phyloP scores from a whole-genome alignment of 2,888 invertebrate genomes.

The Drosophila multiciliata region DNA sequence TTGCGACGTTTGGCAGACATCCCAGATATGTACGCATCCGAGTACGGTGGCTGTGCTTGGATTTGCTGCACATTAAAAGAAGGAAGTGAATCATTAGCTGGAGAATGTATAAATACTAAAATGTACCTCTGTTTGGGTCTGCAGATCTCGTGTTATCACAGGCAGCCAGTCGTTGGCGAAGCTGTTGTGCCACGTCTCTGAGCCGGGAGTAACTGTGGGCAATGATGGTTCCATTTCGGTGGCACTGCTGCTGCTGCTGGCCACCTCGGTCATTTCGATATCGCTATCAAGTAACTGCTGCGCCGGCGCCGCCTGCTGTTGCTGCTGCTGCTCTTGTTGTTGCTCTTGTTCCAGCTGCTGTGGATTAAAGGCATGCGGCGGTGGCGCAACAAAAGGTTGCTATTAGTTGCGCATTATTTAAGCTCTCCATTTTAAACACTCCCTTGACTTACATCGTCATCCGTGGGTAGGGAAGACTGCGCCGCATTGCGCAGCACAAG shows the following conservation, averaged over 20 bases:
- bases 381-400: slow-evolving; percentile 47
- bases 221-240: slow-evolving; percentile 74
- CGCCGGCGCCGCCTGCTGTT: slow-evolving; percentile 13
- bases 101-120: neutral
- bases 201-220: slow-evolving; percentile 86
- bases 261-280: slow-evolving; percentile 81
- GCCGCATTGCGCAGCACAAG: slow-evolving; percentile 68
- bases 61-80: slow-evolving; percentile 49
- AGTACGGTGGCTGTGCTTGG: slow-evolving; percentile 87
- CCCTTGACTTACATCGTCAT: slow-evolving; percentile 44
- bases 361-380: slow-evolving; percentile 47
- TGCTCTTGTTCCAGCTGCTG: slow-evolving; percentile 33
- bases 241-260: slow-evolving; percentile 49
- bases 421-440: neutral
- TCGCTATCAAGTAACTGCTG: slow-evolving; percentile 86
- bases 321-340: slow-evolving; percentile 21
- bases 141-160: slow-evolving; percentile 92
- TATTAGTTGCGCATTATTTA: slow-evolving; percentile 30
- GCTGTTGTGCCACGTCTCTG: slow-evolving; percentile 88
- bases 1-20: slow-evolving; percentile 96
- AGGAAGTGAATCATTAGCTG: neutral
- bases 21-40: slow-evolving; percentile 95
- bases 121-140: slow-evolving; percentile 87
- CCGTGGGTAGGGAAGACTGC: slow-evolving; percentile 32
- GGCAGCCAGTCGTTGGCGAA: slow-evolving; percentile 94